A percentile compares a stretch with the other conserved stretches of the same genome.
Conservation (phyloP, 2,797 vertebrate species). For the Myioborus miniatus region DNA sequence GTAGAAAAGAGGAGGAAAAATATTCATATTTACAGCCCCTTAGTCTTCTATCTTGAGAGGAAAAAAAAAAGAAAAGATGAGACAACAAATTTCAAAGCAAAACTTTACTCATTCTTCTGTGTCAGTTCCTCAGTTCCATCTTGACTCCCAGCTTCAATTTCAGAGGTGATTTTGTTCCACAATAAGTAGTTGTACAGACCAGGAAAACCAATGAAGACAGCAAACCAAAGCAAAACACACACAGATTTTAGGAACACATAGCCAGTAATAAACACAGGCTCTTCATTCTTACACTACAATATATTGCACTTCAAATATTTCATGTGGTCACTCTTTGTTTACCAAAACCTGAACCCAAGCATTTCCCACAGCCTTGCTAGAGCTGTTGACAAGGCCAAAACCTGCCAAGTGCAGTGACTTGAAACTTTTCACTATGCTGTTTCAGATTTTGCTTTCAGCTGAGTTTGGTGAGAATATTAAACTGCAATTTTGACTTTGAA, state of each 20-base stretch:
- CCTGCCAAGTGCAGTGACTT: background rate
- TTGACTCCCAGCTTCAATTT: background rate
- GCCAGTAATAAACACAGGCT: background rate
- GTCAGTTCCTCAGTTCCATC: background rate
- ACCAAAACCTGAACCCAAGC: background rate
- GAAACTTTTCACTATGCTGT: background rate
- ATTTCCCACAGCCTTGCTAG: background rate
- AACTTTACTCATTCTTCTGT: background rate
- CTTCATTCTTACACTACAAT: background rate
- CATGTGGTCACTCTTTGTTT: background rate
- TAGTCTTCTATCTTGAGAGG: background rate
- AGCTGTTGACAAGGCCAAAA: background rate
- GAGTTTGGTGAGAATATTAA: background rate
- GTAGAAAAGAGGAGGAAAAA: background rate
- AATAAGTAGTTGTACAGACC: background rate
- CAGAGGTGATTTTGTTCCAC: background rate
- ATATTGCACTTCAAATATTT: background rate
- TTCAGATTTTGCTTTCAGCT: background rate
- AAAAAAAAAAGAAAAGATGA: accelerated
- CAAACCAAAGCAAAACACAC: background rate
- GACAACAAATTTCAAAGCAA: background rate
- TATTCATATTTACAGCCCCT: background rate
- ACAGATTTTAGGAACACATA: background rate
- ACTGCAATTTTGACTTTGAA: background rate
- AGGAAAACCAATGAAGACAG: background rate